phyloP scores from a whole-genome alignment of 2,888 invertebrate genomes.

The Andrena bucephala region DNA sequence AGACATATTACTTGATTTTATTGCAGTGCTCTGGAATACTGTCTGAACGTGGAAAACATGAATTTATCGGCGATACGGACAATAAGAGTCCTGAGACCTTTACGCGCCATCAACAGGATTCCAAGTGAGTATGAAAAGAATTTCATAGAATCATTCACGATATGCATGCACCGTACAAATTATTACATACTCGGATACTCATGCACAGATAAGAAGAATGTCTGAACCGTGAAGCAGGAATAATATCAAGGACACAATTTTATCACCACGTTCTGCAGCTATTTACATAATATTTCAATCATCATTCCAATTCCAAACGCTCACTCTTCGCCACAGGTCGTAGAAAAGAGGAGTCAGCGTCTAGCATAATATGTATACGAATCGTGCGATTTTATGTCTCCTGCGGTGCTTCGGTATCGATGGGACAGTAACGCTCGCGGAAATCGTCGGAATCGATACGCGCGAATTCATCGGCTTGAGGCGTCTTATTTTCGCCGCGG shows the following conservation, averaged over 20 bases:
- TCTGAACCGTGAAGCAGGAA: no score
- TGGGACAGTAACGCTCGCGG: neutral
- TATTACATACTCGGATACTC: no score
- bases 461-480: constrained; percentile 34
- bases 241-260: no score
- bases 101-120: constrained; percentile 99
- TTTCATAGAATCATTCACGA: neutral
- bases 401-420: neutral
- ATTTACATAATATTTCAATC: no score
- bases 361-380: no score
- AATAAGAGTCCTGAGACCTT: constrained; percentile 97
- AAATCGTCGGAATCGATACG: neutral
- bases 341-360: no score
- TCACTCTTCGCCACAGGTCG: no score
- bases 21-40: constrained; percentile 93
- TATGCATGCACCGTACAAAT: no score
- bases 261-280: no score
- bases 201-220: no score
- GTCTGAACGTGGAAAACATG: constrained; percentile 97
- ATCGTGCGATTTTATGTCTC: neutral
- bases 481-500: constrained; percentile 28
- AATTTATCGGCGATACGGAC: constrained; percentile 99
- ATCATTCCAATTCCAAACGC: no score
- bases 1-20: constrained; percentile 15
- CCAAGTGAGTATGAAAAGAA: constrained; percentile 92